These are phyloP conservation scores for Hybognathus amarus DNA, from an alignment of 2,797 vertebrate species.

Conservation along the genomic window DNA sequence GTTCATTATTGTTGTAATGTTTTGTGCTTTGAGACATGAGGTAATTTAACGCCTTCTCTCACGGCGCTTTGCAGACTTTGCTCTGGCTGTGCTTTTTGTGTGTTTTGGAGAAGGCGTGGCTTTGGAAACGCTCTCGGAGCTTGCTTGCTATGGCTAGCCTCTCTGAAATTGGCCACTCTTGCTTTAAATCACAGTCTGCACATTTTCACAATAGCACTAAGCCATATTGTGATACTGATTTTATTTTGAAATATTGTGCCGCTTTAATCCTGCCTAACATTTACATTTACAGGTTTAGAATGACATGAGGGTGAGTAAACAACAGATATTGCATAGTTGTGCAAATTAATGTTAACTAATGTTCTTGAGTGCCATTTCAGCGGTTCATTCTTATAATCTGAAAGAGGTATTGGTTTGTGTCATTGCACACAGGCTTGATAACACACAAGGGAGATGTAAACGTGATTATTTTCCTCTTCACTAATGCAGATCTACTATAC, in stretches of 20 bases:
- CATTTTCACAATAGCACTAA: too few relatives aligned
- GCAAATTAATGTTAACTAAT: neutral
- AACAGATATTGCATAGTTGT: neutral
- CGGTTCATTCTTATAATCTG: neutral
- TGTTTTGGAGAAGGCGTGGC: neutral
- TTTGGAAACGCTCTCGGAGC: too few relatives aligned
- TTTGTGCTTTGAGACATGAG: neutral
- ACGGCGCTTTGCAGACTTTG: neutral
- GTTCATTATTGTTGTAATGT: neutral
- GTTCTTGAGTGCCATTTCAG: neutral
- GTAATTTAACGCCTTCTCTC: too few relatives aligned
- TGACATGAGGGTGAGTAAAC: neutral
- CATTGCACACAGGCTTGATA: neutral
- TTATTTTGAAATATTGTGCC: neutral
- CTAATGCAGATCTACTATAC: slow-evolving; percentile 93
- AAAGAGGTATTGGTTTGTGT: neutral
- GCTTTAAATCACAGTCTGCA: too few relatives aligned
- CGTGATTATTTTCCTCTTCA: neutral
- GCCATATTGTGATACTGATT: too few relatives aligned
- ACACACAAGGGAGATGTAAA: neutral
- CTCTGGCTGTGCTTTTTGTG: neutral
- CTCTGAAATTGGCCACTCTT: too few relatives aligned
- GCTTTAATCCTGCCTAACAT: too few relatives aligned
- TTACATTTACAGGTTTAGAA: neutral
- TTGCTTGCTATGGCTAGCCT: too few relatives aligned